Conservation (phyloP, 2,797 vertebrate species). For the Sebastes oblongus region DNA sequence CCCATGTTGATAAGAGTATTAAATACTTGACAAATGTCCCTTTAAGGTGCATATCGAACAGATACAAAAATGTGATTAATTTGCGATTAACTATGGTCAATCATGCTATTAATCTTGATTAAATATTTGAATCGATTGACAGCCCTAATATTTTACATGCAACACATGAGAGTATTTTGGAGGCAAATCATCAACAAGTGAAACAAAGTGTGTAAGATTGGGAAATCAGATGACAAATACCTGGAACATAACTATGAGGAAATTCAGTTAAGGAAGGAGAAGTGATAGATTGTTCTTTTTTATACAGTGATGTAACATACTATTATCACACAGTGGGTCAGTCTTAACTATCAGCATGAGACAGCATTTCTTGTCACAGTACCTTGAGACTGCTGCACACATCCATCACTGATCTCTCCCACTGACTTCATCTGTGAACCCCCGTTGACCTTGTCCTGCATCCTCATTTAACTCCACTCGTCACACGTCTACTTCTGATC, state of each 20-base stretch:
- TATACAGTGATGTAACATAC: background rate
- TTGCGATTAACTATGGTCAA: too few relatives aligned
- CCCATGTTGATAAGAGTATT: too few relatives aligned
- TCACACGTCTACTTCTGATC: background rate
- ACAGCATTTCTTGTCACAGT: slow-evolving; percentile 8
- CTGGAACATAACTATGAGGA: background rate
- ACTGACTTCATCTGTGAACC: slow-evolving; percentile 7
- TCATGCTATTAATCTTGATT: too few relatives aligned
- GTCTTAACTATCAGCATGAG: background rate
- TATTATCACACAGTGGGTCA: background rate
- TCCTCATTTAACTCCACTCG: slow-evolving; percentile 20
- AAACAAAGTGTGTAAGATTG: background rate
- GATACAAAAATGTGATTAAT: too few relatives aligned
- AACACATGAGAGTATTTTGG: background rate
- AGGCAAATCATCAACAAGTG: background rate
- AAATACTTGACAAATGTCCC: too few relatives aligned
- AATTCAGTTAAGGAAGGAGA: background rate
- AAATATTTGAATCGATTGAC: too few relatives aligned
- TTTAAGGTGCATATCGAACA: too few relatives aligned
- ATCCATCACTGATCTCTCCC: slow-evolving; percentile 11
- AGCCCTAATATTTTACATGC: background rate
- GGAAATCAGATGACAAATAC: background rate
- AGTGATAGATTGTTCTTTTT: too few relatives aligned
- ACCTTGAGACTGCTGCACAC: slow-evolving; percentile 47
- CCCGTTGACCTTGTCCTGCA: slow-evolving; percentile 29